Conservation (phyloP, 2,113 vertebrate genomes). For the Pyrgilauda ruficollis region DNA sequence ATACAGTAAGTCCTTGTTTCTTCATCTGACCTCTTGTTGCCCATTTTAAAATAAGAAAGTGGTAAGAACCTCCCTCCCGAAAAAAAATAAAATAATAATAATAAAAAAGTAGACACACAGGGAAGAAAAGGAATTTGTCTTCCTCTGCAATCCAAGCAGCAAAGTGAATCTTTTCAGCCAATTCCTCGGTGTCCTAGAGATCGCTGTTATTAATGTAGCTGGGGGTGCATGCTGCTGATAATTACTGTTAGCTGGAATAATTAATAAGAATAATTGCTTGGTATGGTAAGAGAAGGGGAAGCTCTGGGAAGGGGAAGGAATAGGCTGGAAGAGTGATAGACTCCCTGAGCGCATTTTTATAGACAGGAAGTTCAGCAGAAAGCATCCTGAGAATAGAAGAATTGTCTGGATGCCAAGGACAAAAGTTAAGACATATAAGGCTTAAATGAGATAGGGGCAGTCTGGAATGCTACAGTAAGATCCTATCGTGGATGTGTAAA, state of each 20-base stretch:
- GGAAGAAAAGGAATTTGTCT: conserved; percentile 55
- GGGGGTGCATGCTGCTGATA: conserved; percentile 79
- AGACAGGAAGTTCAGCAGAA: conserved; percentile 77
- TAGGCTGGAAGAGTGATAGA: conserved; percentile 70
- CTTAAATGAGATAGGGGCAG: conserved; percentile 33
- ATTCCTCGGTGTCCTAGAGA: conserved; percentile 78
- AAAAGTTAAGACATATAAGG: conserved; percentile 72
- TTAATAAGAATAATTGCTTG: conserved; percentile 84
- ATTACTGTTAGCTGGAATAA: conserved; percentile 83
- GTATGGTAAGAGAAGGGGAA: conserved; percentile 75
- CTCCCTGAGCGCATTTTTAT: conserved; percentile 73
- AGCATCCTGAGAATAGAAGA: conserved; percentile 74
- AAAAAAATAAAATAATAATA: not conserved
- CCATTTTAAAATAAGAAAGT: not conserved
- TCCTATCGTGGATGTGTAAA: not conserved
- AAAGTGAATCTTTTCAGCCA: conserved; percentile 71
- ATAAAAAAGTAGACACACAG: not conserved
- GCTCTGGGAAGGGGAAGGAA: conserved; percentile 77
- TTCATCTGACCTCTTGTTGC: not conserved
- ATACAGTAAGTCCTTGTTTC: not conserved
- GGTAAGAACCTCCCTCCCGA: fast-evolving
- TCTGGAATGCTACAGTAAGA: conserved; percentile 40
- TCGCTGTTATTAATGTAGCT: conserved; percentile 80
- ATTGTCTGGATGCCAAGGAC: conserved; percentile 76
- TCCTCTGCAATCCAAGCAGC: conserved; percentile 53